Conservation (phyloP, 2,797 vertebrate genomes). For the Pipistrellus pygmaeus region DNA sequence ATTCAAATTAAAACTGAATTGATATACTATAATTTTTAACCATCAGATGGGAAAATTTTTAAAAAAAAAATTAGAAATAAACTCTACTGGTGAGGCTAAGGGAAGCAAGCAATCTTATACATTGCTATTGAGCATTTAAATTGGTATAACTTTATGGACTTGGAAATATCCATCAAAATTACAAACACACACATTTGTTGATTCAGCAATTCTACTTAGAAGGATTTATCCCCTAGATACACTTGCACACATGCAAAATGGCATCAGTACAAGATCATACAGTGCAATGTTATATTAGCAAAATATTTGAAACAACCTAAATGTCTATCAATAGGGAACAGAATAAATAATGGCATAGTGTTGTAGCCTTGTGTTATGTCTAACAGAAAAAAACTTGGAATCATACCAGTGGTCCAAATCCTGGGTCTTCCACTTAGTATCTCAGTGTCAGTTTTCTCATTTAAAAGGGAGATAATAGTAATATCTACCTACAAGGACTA, state of each 20-base stretch:
- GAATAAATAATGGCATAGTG: neutral
- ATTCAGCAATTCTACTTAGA: neutral
- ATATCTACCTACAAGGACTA: neutral
- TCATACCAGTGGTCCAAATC: neutral
- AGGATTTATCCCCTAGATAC: neutral
- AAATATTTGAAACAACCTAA: slow-evolving; percentile 39
- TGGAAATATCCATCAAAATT: slow-evolving; percentile 11
- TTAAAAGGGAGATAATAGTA: neutral
- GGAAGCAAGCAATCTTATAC: neutral
- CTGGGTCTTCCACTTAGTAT: neutral
- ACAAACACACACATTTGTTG: neutral
- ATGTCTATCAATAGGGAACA: neutral
- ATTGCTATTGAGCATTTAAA: slow-evolving; percentile 7
- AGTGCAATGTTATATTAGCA: neutral
- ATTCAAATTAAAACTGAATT: slow-evolving; percentile 37
- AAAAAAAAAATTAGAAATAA: neutral
- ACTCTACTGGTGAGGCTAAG: neutral
- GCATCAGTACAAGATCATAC: neutral
- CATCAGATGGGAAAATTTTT: neutral
- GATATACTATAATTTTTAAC: neutral
- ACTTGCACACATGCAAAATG: neutral
- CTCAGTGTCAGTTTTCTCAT: neutral
- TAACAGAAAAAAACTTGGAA: neutral
- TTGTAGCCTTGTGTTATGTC: neutral
- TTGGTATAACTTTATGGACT: neutral